Evolutionary conservation across 2,888 invertebrate species (phyloP), one percentile per base, ranked within the genome.

Genomic region (Anthophora plumipes): DNA sequence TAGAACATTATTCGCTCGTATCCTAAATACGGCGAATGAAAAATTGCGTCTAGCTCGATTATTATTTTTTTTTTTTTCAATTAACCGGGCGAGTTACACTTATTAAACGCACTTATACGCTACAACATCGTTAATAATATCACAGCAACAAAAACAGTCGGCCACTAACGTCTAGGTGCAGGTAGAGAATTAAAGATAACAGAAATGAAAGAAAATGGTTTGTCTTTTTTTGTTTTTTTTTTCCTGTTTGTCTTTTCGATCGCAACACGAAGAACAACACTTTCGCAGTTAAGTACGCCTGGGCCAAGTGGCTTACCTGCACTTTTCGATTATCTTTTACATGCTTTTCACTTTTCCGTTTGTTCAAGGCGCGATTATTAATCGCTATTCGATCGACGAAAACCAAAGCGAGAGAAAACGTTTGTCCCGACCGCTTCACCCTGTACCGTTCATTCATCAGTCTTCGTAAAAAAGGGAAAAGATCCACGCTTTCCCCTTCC

Each of bases 131-230:
- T 78, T 66, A 82, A 78, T 82, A 76, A 82, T 87, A 87, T 87
- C 87, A 87, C 87, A 87, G 87, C 81, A 86, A 87, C 87, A 81
- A 87, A 87, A 87, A 87, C 87, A 87, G 86, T 85, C 86, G 83
- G 85, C 76, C 78, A 79, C 85, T 87, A 87, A 84, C 85, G 77
- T 63, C 80, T 75, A 77, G 55, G 67, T 82, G 70, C 46, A 73
- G 73, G 57, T 79, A 31, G 54, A 70, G 31, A 31, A 4, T 31
- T 3, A 31, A 31, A 31, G 4, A 60, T 55, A 59, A 72, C 64
- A 54, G 54, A n/a, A 75, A 73, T 17, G 12, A 63, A 71, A 70
- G 31, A 25, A 31, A 54, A 17, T 3, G 2, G 31, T 31, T 31
- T 31, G 1, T 31, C 31, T 31, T 31, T 31, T 31, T 31, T 4